These are phyloP conservation scores for Mesoligia furuncula DNA, from an alignment of 2,888 invertebrate genomes.

Conservation along the genomic window DNA sequence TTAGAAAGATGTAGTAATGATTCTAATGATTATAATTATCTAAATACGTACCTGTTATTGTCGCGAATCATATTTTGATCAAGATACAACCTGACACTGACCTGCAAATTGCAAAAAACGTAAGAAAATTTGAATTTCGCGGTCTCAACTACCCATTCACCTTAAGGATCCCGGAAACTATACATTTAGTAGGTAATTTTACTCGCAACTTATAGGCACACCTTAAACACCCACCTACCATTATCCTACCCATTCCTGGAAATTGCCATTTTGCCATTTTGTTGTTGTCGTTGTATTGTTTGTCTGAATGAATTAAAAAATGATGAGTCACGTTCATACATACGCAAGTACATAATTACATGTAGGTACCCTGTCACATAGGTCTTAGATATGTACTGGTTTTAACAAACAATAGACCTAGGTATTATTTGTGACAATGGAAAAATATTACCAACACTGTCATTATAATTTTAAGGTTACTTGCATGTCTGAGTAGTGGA, in stretches of 20 bases:
- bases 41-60: no score
- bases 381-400: not conserved
- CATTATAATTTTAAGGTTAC: slow-evolving; percentile 14
- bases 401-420: slow-evolving; percentile 10
- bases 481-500: not conserved
- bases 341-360: slow-evolving; percentile 6
- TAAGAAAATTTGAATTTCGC: no score
- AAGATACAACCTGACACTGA: no score
- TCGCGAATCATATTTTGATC: no score
- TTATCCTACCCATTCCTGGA: not conserved
- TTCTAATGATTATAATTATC: no score
- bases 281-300: not conserved
- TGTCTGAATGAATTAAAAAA: not conserved
- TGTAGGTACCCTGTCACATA: not conserved
- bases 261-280: not conserved
- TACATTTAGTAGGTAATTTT: not conserved
- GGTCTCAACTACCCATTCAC: no score
- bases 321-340: slow-evolving; percentile 1
- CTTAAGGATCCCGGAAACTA: not conserved
- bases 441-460: not conserved
- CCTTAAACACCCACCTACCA: no score
- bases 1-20: no score
- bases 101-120: no score
- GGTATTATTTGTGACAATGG: slow-evolving; percentile 13
- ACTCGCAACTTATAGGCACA: not conserved